These are phyloP conservation scores for Drosophila nr. perissopoda DNA, from an alignment of 2,888 invertebrate species.

Conservation along the genomic window DNA sequence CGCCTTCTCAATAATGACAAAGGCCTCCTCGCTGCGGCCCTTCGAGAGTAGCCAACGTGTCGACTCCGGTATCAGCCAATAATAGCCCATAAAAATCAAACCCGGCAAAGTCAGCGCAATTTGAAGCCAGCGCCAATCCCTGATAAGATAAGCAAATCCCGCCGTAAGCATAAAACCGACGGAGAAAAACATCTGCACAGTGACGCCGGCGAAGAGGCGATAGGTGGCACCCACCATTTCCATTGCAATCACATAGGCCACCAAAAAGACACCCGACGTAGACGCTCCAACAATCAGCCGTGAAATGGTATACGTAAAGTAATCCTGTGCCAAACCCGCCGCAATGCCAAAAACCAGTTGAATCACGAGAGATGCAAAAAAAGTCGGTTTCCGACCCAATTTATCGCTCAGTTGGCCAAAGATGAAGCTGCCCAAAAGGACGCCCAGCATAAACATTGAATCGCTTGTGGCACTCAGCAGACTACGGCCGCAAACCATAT, in stretches of 20 bases:
- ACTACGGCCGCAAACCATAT: constrained; percentile 88
- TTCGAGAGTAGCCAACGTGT: constrained; percentile 90
- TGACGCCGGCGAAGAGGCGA: constrained; percentile 89
- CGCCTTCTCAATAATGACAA: constrained; percentile 87
- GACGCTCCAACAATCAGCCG: constrained; percentile 90
- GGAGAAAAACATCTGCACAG: constrained; percentile 91
- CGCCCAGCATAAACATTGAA: constrained; percentile 88
- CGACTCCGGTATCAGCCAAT: constrained; percentile 92
- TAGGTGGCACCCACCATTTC: constrained; percentile 91
- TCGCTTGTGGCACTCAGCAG: constrained; percentile 89
- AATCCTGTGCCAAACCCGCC: constrained; percentile 89
- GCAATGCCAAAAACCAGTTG: constrained; percentile 88
- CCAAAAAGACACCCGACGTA: constrained; percentile 91
- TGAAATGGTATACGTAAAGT: constrained; percentile 88
- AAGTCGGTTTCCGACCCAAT: constrained; percentile 89
- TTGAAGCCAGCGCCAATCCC: constrained; percentile 90
- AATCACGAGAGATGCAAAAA: constrained; percentile 89
- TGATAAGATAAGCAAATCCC: constrained; percentile 88
- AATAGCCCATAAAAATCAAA: constrained; percentile 88
- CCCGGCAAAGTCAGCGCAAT: constrained; percentile 90
- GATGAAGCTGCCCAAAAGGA: constrained; percentile 89
- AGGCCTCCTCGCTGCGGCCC: constrained; percentile 88
- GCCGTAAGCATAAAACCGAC: constrained; percentile 90
- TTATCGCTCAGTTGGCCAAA: constrained; percentile 91
- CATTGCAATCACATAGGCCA: constrained; percentile 91